Base-by-base conservation (phyloP, 2,888 invertebrate genomes). In the Ommatoiulus sabulosus region DNA sequence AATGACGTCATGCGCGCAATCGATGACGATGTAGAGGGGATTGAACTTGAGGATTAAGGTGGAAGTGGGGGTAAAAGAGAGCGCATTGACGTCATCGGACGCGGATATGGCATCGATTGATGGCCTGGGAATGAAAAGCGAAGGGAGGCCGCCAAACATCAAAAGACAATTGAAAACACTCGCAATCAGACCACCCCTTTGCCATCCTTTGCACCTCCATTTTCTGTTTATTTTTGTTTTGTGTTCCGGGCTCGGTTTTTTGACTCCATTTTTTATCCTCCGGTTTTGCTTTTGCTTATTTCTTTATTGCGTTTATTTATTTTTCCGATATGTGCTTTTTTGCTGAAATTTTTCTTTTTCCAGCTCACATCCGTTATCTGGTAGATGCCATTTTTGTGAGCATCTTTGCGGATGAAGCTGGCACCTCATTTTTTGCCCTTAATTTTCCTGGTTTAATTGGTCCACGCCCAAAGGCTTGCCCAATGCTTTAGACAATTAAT, bases 31-130 rank as follows among this genome's bases (percentile, higher is more conserved):
- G 43, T 84, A 84, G 84, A 84, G 84, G 84, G 84, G 84, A 84
- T 84, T 84, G 84, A 84, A 84, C 84, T 84, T 84, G 84, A 84
- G 84, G 84, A 84, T 84, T 84, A 44, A 57, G 35, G 87, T 52
- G 57, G 63, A 43, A 57, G 52, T 46, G 57, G 10, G 15, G 35
- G 43, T 20, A 87, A 52, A 87, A 10, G 48, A 48, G 87, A 57
- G 87, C 87, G 35, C 52, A 57, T 87, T 87, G 87, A 87, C 87
- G 87, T 87, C 87, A 87, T 57, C 84, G 43, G 84, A 84, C 84
- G 84, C 43, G 44, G 84, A 63, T 63, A 84, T 84, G 43, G 15
- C 84, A 84, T 84, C 44, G 84, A 84, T 84, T 44, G 84, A 84
- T 43, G 84, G 44, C 44, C 63, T n/a, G 63, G 63, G 63, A 63